A percentile compares a stretch with the other conserved stretches of the same genome.
These are phyloP conservation scores for Hydrozoanthus tunicans DNA, from an alignment of 64 coral and sea anemone genomes.

Conservation along the genomic window DNA sequence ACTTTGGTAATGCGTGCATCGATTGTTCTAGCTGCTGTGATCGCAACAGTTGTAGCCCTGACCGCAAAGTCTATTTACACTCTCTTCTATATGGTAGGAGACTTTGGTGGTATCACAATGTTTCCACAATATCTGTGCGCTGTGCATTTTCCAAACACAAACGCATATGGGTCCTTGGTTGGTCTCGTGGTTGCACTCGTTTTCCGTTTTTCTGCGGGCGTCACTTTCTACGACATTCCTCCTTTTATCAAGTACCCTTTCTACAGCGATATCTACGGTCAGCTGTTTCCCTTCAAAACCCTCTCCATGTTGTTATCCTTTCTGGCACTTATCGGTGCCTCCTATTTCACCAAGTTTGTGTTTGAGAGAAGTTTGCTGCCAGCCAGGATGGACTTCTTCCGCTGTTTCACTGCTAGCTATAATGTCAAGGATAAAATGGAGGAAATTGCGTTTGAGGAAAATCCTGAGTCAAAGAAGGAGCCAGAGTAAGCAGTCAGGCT, in stretches of 20 bases:
- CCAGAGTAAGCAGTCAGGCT: neutral
- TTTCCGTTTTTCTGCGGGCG: slow-evolving; percentile 72
- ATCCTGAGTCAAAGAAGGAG: no score
- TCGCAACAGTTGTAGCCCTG: slow-evolving; percentile 33
- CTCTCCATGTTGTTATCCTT: slow-evolving; percentile 62
- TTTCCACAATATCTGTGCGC: slow-evolving; percentile 93
- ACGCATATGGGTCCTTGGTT: slow-evolving; percentile 86
- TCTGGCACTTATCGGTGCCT: slow-evolving; percentile 56
- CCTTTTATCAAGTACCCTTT: slow-evolving; percentile 78
- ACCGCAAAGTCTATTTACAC: slow-evolving; percentile 32
- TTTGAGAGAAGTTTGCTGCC: slow-evolving; percentile 59
- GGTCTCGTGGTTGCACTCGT: slow-evolving; percentile 64
- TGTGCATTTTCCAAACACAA: slow-evolving; percentile 60
- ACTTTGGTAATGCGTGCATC: slow-evolving; percentile 43
- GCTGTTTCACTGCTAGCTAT: neutral
- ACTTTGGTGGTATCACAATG: slow-evolving; percentile 69
- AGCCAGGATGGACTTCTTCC: slow-evolving; percentile 42
- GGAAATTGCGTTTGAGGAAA: neutral
- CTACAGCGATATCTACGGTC: slow-evolving; percentile 64
- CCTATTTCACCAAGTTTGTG: slow-evolving; percentile 64
- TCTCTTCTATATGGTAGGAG: slow-evolving; percentile 50
- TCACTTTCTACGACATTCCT: slow-evolving; percentile 50
- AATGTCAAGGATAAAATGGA: neutral
- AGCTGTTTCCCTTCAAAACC: slow-evolving; percentile 82
- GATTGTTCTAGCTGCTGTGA: slow-evolving; percentile 2